Base-by-base conservation (phyloP, 2,797 vertebrate species). In the Scolopax bukidnonensis region DNA sequence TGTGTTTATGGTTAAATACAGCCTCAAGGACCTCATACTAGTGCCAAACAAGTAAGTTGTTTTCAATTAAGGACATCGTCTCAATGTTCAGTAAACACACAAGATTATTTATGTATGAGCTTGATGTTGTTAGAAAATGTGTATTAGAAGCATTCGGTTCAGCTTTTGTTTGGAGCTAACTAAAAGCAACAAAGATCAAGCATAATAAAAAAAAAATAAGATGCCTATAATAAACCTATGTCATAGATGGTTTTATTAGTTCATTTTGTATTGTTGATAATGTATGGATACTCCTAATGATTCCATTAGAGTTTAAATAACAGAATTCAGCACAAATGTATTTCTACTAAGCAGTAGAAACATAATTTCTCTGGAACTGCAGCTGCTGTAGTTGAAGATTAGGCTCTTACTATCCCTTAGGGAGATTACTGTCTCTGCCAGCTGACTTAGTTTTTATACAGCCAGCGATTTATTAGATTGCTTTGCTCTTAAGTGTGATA, bases 401-500 rank as follows among this genome's bases (percentile, higher is more conserved):
- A 98, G 97, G 92, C 96, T 98, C 97, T 98, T 98, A 98, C 96
- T 97, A 96, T 97, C 97, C 98, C 98, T 98, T 97, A 91, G 98
- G 97, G 98, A 98, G 96, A 98, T 98, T 93, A 97, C 96, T 96
- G 97, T 98, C 98, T 98, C 96, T 97, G 97, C 98, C 98, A 98
- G 98, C 97, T 98, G 98, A 98, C 98, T 98, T 98, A 94, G 97
- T 98, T 98, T 98, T 98, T 98, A 98, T 98, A 98, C 96, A 96
- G 97, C 98, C 96, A 97, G 96, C 92, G 59, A 98, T 98, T 98
- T 98, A 98, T 98, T 98, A 98, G 98, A 98, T 98, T 98, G 97
- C 96, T 98, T 98, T 98, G 97, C 98, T 98, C 98, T 98, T 98
- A 98, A 98, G 97, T 98, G 98, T 98, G 98, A 98, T 98, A 98